phyloP scores from a whole-genome alignment of 2,113 vertebrate genomes.

The Edolisoma coerulescens region DNA sequence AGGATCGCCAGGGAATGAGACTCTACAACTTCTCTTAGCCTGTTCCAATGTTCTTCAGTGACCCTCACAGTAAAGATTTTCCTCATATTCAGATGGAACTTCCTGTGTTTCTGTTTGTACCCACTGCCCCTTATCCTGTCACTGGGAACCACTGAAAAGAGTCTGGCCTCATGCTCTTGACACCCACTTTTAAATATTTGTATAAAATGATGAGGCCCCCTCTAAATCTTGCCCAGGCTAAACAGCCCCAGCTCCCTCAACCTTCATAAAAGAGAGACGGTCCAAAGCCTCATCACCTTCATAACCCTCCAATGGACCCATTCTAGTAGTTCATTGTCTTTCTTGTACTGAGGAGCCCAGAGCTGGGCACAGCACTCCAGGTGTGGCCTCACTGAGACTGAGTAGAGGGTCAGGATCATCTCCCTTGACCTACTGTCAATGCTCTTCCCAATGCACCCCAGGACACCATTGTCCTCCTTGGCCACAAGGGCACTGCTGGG shows the following conservation, averaged over 20 bases:
- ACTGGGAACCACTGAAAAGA: background rate
- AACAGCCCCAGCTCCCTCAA: background rate
- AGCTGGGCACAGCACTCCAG: background rate
- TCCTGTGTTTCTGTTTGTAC: background rate
- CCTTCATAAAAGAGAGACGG: background rate
- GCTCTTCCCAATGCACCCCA: background rate
- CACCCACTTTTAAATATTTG: rapidly evolving
- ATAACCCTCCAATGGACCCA: background rate
- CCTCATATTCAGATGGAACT: background rate
- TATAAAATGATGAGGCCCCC: too few species aligned
- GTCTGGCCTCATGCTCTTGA: background rate
- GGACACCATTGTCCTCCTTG: background rate
- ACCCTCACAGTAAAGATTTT: background rate
- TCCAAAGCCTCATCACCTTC: background rate
- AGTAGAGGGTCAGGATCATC: background rate
- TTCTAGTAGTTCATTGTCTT: background rate
- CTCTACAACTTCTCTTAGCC: too few species aligned
- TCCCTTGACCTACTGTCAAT: rapidly evolving
- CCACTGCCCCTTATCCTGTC: background rate
- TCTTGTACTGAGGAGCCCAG: background rate
- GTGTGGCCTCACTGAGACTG: background rate
- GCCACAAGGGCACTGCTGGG: rapidly evolving
- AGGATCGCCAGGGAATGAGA: background rate
- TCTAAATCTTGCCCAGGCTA: background rate
- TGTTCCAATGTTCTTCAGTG: background rate